Evolutionary conservation across 2,113 vertebrate genomes (phyloP).

Genomic region (Strix uralensis): DNA sequence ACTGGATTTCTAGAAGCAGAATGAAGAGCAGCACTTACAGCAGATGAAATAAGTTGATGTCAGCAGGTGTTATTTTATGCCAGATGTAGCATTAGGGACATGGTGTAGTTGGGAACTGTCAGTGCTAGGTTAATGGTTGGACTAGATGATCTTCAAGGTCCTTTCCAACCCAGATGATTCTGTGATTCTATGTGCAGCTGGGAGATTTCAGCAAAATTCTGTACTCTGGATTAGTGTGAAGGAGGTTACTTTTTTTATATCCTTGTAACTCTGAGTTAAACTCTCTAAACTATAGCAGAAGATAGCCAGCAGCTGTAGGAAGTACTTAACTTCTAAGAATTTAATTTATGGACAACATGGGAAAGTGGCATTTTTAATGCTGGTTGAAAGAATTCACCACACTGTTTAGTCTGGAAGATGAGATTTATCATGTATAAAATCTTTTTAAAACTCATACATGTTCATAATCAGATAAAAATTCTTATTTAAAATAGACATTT

Average conservation of each 20-base stretch:
- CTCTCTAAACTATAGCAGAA: neutral
- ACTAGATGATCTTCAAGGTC: too few species aligned
- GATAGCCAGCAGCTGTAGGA: neutral
- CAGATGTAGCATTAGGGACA: too few species aligned
- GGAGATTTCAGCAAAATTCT: neutral
- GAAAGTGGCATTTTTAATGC: neutral
- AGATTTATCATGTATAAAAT: conserved; percentile 24
- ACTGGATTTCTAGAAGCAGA: neutral
- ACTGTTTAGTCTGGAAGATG: neutral
- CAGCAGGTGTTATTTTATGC: neutral
- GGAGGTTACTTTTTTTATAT: neutral
- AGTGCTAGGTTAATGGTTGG: too few species aligned
- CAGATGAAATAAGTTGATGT: neutral
- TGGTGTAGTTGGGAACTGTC: too few species aligned
- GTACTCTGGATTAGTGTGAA: neutral
- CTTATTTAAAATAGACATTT: conserved; percentile 33
- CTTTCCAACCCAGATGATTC: too few species aligned
- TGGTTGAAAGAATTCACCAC: neutral
- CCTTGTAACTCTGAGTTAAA: neutral
- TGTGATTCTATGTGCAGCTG: neutral
- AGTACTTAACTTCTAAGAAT: neutral
- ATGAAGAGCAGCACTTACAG: neutral
- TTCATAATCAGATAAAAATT: conserved; percentile 20
- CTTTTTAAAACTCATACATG: neutral
- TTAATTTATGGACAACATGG: neutral